Base-by-base conservation (phyloP, 2,888 invertebrate species). In the Apamea epomidion region DNA sequence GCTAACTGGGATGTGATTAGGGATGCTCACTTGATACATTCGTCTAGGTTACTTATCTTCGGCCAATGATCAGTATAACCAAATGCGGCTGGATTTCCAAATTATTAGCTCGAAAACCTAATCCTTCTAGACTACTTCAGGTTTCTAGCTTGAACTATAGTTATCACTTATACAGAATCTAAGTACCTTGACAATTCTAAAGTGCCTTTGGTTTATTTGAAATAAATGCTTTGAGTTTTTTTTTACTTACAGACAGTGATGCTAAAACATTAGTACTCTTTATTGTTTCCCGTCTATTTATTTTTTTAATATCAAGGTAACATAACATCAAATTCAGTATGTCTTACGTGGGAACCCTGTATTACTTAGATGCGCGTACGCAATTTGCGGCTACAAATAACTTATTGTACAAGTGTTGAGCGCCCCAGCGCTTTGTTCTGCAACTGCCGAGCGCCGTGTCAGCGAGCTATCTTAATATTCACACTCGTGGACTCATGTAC, bases 351-450 rank as follows among this genome's bases (percentile, higher is more conserved):
- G 0, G 74, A 86, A 70, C 87, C 87, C 87, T 87, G 54, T 18
- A 54, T 58, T 21, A n/a, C 58, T 76, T 25, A 74, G 64, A 72
- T 60, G 78, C 86, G 85, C 86, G 65, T 87, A 80, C 69, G 74
- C 88, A 83, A 79, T 83, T 88, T 80, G 78, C 67, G 75, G 67
- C 77, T 67, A 75, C 89, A 82, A 87, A 87, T 82, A 87, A 88
- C 37, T 81, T 54, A 78, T 82, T 74, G 74, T 74, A 80, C 54
- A 76, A 88, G 78, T 72, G 88, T 80, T 72, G 75, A 84, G 77
- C 42, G 69, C 62, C 37, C 51, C 70, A 51, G 18, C 76, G 51
- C 68, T 75, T 88, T 86, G 83, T 88, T 83, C 60, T 32, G 60
- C 48, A 21, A 60, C n/a, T 60, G 65, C 42, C 48, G 18, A 69